Percentiles rank a stretch among this genome's conserved stretches.
Conservation (phyloP, 2,888 invertebrate genomes). For the Eupeodes luniger region DNA sequence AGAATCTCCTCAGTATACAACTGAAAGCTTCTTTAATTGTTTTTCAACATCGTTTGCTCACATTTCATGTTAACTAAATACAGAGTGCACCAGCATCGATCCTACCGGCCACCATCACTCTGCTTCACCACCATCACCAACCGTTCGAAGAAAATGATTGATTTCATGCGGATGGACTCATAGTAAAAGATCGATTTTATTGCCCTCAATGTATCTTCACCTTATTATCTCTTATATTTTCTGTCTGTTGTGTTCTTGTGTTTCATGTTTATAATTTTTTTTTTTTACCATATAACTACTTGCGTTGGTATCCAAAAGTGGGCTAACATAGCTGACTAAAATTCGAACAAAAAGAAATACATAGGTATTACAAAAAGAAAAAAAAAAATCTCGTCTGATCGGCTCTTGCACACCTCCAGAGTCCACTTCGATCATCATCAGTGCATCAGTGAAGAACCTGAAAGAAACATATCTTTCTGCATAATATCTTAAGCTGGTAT, state of each 20-base stretch:
- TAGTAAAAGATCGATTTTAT: constrained; percentile 66
- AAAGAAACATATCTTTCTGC: constrained; percentile 42
- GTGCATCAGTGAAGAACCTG: constrained; percentile 41
- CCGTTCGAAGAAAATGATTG: constrained; percentile 65
- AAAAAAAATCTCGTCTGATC: constrained; percentile 40
- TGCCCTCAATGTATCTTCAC: constrained; percentile 69
- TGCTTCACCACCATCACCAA: not conserved
- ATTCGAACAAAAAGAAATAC: not conserved
- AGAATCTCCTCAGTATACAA: rapidly evolving
- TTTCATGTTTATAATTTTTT: not conserved
- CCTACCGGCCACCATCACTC: not conserved
- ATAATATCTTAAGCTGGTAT: constrained; percentile 21
- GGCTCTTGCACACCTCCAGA: constrained; percentile 53
- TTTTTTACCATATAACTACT: constrained; percentile 10
- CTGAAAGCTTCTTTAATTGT: not conserved
- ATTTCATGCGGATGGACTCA: constrained; percentile 58
- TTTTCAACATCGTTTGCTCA: not conserved
- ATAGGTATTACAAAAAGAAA: not conserved
- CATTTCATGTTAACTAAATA: constrained; percentile 14
- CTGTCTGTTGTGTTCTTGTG: constrained; percentile 18
- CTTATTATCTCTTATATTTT: constrained; percentile 54
- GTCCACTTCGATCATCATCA: constrained; percentile 17
- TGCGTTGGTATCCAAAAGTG: constrained; percentile 38
- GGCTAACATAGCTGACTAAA: constrained; percentile 52
- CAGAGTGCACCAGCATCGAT: not conserved